Conservation (phyloP, 1,140 invertebrate genomes). For the Papilio machaon region DNA sequence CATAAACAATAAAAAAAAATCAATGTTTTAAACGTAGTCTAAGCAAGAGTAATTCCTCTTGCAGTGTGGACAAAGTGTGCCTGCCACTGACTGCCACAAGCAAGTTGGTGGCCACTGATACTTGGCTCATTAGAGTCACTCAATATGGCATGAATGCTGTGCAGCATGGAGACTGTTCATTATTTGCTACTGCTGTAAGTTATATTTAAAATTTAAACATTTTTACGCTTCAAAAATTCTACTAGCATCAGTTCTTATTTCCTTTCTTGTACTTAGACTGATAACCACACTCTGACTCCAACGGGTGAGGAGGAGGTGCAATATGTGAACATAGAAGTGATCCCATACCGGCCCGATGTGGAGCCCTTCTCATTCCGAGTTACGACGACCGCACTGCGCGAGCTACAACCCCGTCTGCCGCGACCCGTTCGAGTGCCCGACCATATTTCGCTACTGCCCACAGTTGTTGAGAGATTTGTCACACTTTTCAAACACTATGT, state of each 20-base stretch:
- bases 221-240: neutral
- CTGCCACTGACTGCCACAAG: conserved; percentile 87
- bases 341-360: conserved; percentile 83
- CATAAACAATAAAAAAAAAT: neutral
- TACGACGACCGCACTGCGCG: conserved; percentile 89
- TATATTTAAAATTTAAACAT: neutral
- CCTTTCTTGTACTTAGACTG: conserved; percentile 79
- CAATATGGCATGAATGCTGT: conserved; percentile 89
- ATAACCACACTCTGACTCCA: conserved; percentile 87
- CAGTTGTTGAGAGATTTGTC: conserved; percentile 91
- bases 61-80: conserved; percentile 88
- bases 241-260: conserved; percentile 4
- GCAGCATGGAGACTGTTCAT: conserved; percentile 89
- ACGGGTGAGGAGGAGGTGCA: conserved; percentile 86
- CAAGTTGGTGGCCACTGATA: conserved; percentile 90
- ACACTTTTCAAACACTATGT: conserved; percentile 91
- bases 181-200: conserved; percentile 86
- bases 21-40: neutral
- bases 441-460: conserved; percentile 90
- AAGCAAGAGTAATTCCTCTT: conserved; percentile 53
- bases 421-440: conserved; percentile 88
- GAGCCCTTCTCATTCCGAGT: conserved; percentile 87
- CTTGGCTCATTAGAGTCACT: conserved; percentile 94
- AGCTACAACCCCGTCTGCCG: conserved; percentile 89
- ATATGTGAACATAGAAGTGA: conserved; percentile 91